phyloP scores from a whole-genome alignment of 2,888 invertebrate genomes.

The Drosophila conformis region DNA sequence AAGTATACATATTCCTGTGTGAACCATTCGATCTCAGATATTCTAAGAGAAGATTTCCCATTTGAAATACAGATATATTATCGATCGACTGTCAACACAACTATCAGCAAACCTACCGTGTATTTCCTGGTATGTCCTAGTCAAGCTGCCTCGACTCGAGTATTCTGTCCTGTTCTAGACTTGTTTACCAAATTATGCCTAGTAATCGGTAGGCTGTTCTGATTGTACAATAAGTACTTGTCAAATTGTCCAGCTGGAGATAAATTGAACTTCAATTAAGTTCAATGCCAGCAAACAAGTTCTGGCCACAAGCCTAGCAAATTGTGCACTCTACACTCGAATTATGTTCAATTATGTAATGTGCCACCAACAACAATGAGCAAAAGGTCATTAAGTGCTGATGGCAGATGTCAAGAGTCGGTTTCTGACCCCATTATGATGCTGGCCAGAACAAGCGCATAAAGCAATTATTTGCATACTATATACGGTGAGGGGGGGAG shows the following conservation, averaged over 20 bases:
- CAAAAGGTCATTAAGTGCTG: conserved; percentile 64
- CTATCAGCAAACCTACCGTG: not conserved
- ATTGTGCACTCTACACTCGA: conserved; percentile 39
- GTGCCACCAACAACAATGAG: conserved; percentile 21
- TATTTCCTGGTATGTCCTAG: not conserved
- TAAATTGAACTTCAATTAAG: conserved; percentile 4
- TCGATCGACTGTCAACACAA: not conserved
- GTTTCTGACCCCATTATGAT: conserved; percentile 44
- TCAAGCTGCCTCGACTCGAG: not conserved
- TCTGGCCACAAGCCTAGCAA: conserved; percentile 3
- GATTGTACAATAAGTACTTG: not conserved
- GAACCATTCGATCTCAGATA: not conserved
- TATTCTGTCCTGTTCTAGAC: not conserved
- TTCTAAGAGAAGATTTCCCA: not conserved
- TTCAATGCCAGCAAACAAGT: conserved; percentile 1
- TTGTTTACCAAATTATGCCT: not conserved
- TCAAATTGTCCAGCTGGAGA: not conserved
- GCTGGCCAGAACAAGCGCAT: conserved; percentile 63
- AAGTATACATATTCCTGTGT: not conserved
- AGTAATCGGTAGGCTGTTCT: too few relatives aligned
- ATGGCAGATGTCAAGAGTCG: conserved; percentile 53
- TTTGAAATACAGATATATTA: not conserved
- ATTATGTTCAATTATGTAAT: conserved; percentile 65
- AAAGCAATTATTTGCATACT: conserved; percentile 78
- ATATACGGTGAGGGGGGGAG: conserved; percentile 13